A percentile compares a stretch with the other conserved stretches of the same genome.
Conservation (phyloP, 2,113 vertebrate genomes). For the Hystrix cristata region DNA sequence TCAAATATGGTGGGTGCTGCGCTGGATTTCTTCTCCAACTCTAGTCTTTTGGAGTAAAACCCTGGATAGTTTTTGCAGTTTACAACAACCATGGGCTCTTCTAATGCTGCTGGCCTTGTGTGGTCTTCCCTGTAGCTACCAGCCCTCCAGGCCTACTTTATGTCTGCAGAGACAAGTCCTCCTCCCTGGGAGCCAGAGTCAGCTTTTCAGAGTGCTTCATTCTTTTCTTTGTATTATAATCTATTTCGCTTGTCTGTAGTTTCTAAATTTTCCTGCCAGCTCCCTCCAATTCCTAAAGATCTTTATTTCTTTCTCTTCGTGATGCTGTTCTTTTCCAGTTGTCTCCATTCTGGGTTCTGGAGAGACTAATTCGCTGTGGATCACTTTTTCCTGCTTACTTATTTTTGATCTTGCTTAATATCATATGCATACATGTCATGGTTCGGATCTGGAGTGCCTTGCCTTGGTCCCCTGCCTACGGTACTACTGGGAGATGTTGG, state of each 20-base stretch:
- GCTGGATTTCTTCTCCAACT: neutral
- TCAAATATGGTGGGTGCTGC: neutral
- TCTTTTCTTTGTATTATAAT: neutral
- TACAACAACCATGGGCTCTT: neutral
- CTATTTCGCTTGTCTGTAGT: neutral
- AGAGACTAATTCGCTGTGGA: neutral
- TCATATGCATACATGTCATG: neutral
- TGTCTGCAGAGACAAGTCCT: neutral
- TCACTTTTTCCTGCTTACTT: neutral
- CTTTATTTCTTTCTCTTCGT: neutral
- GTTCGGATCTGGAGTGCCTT: neutral
- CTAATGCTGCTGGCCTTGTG: neutral
- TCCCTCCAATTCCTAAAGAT: neutral
- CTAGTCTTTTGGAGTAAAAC: neutral
- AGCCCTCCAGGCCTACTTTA: neutral
- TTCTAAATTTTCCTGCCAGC: neutral
- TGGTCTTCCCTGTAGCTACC: neutral
- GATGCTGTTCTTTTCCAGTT: neutral
- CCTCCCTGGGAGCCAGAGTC: neutral
- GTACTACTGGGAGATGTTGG: neutral
- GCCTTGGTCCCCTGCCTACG: neutral
- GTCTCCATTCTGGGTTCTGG: neutral
- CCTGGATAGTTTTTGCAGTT: neutral
- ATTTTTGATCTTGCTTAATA: constrained; percentile 40
- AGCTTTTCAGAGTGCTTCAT: neutral